Evolutionary conservation across 2,113 vertebrate species (phyloP).

Genomic region (Artemisiospiza belli): DNA sequence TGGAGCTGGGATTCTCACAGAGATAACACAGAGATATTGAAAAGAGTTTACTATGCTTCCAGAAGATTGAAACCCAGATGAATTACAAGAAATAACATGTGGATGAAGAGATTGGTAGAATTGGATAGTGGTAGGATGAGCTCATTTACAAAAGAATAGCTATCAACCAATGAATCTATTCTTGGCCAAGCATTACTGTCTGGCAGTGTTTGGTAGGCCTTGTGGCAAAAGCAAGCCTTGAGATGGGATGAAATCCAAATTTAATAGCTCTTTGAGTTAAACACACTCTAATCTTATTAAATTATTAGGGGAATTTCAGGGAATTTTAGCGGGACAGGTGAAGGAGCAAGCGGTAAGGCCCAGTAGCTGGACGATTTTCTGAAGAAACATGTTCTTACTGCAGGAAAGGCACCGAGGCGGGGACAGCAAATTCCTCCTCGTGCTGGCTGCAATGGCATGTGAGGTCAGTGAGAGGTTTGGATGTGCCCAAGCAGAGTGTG

Average conservation of each 20-base stretch:
- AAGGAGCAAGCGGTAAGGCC: neutral
- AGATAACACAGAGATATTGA: neutral
- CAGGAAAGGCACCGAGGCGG: neutral
- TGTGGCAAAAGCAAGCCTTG: neutral
- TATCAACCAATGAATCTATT: neutral
- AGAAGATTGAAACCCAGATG: neutral
- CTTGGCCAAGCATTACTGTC: neutral
- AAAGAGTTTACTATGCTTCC: neutral
- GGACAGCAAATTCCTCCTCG: neutral
- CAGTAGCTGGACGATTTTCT: neutral
- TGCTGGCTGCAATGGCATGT: neutral
- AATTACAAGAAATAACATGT: neutral
- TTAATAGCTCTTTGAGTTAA: neutral
- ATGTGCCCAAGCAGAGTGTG: neutral
- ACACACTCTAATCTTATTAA: neutral
- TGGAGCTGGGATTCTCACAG: neutral
- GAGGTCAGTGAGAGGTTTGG: neutral
- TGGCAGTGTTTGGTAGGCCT: neutral
- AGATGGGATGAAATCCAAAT: neutral
- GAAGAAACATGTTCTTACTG: neutral
- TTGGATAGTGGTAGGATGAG: neutral
- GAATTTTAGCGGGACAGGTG: neutral
- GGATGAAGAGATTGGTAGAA: neutral
- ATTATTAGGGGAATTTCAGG: neutral
- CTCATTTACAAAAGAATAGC: neutral